Percentiles rank a stretch among this genome's conserved stretches.
Conservation (phyloP, 1,140 invertebrate genomes). For the Leptoteleia sp. region DNA sequence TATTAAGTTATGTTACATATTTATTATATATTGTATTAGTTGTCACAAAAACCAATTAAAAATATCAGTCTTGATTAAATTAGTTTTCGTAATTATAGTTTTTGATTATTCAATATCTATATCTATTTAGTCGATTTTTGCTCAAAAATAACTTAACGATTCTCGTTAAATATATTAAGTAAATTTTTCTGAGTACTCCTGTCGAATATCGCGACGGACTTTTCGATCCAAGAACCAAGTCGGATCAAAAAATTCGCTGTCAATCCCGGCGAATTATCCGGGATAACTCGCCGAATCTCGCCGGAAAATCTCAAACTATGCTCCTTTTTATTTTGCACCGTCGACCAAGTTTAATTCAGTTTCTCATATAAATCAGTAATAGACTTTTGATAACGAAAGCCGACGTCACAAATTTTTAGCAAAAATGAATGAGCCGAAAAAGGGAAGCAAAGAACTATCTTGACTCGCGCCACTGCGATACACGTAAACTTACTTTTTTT, state of each 20-base stretch:
- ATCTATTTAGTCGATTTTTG: too few relatives aligned
- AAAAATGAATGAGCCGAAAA: conserved; percentile 15
- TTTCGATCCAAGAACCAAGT: conserved; percentile 11
- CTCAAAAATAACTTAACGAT: too few relatives aligned
- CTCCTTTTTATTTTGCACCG: conserved; percentile 53
- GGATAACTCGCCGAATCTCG: conserved; percentile 34
- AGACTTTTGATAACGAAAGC: conserved; percentile 57
- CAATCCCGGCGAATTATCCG: conserved; percentile 45
- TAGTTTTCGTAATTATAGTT: too few relatives aligned
- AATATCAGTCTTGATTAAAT: too few relatives aligned
- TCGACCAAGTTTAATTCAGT: conserved; percentile 56
- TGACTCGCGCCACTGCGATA: conserved; percentile 34
- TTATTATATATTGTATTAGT: too few relatives aligned
- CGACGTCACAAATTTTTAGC: conserved; percentile 44
- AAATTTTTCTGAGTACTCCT: too few relatives aligned
- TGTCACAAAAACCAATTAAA: too few relatives aligned
- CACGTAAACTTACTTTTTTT: conserved; percentile 45
- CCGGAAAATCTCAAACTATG: conserved; percentile 26
- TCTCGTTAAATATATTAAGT: too few relatives aligned
- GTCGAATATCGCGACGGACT: too few relatives aligned
- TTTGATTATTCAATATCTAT: too few relatives aligned
- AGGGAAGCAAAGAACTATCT: conserved; percentile 11
- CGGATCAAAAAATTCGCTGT: conserved; percentile 40
- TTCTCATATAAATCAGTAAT: conserved; percentile 58
- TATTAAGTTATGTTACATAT: too few relatives aligned